A percentile compares a stretch with the other conserved stretches of the same genome.
These are phyloP conservation scores for Hippocampus kuda DNA, from an alignment of 2,797 vertebrate species.

Conservation along the genomic window DNA sequence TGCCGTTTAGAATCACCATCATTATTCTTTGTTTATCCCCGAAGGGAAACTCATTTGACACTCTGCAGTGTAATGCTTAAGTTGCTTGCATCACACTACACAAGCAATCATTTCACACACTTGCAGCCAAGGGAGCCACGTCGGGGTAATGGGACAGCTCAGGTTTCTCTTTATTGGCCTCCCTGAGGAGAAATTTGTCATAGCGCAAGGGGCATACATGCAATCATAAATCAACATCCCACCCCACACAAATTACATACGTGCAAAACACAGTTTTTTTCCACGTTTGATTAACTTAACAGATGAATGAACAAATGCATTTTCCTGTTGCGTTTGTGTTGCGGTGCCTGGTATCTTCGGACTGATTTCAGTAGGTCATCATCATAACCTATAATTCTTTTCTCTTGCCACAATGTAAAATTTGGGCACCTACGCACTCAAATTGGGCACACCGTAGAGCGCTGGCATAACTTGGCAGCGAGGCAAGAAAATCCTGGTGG, in stretches of 20 bases:
- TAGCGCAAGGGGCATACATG: background rate
- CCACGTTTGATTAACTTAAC: background rate
- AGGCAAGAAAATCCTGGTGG: too few relatives aligned
- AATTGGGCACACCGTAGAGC: too few relatives aligned
- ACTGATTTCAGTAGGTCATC: background rate
- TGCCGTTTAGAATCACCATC: background rate
- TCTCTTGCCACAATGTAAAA: too few relatives aligned
- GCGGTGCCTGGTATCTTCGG: background rate
- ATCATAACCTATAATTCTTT: background rate
- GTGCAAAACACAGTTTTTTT: background rate
- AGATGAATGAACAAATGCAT: background rate
- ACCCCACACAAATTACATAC: background rate
- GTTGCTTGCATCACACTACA: background rate
- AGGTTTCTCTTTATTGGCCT: background rate
- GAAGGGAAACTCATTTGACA: background rate
- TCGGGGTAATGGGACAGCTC: background rate
- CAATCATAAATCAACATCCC: background rate
- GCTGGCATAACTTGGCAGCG: too few relatives aligned
- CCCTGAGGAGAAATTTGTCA: background rate
- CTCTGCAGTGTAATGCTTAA: background rate
- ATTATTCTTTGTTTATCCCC: background rate
- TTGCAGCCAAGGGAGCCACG: background rate
- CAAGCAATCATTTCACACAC: background rate
- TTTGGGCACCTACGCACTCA: too few relatives aligned
- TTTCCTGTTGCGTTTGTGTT: background rate